Evolutionary conservation across 2,113 vertebrate genomes (phyloP), one percentile per base, ranked within the genome.

Genomic region (Erpornis zantholeuca): DNA sequence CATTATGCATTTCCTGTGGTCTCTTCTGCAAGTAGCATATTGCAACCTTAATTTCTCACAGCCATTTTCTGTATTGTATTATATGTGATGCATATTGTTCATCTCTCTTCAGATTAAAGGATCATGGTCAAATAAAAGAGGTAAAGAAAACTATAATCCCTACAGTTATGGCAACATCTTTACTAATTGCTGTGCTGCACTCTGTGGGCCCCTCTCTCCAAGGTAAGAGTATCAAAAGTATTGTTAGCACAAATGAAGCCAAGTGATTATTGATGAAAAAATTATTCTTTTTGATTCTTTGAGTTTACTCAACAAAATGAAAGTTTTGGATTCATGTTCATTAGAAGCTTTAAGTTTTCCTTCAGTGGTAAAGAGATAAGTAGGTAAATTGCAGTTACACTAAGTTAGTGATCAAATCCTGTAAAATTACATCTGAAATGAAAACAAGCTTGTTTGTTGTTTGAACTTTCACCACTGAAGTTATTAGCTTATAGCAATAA

Each of bases 101-200:
- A 60, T 97, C 69, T 97, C 88, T 97, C 93, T 98, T 92, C 97
- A 99, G 99, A 99, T 99, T 96, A 99, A 99, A 98, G 99, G 99
- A 59, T 99, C 99, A 6, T 99, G 99, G 99, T 99, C 99, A 92
- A 99, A 99, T 97, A 99, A 99, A 98, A 98, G 99, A 98, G 98
- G 99, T 81, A 99, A 99, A 98, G 99, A 99, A 87, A 99, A 99
- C 97, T 99, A 99, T 96, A 99, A 99, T 95, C 99, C 99, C 35
- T 99, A 99, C 98, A 99, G 99, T 98, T 97, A 99, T 5, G 99
- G 99, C 73, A 99, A 99, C 94, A 99, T 99, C 95, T 98, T 99
- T 95, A 99, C 98, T 65, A 99, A 99, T 96, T 99, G 99, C 98
- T 99, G 99, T 87, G 98, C 98, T 40, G 99, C 99, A 5, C 98